phyloP scores from a whole-genome alignment of 2,797 vertebrate genomes.

The Leptoclinus maculatus region DNA sequence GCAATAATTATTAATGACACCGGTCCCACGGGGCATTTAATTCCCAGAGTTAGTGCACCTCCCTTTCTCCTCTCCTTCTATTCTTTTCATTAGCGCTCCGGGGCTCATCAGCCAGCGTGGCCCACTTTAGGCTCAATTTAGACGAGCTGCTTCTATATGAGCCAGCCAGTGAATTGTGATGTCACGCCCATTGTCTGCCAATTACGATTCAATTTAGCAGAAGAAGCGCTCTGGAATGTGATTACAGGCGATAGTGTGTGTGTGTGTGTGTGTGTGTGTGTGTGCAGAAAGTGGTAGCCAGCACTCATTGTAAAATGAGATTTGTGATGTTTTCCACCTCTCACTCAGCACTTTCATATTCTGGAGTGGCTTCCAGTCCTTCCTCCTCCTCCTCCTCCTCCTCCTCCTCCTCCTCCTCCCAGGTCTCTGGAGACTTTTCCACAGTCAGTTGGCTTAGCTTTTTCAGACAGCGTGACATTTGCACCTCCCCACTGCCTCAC shows the following conservation, averaged over 20 bases:
- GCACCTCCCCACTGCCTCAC: conserved; percentile 48
- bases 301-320: background rate
- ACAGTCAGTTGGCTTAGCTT: conserved; percentile 39
- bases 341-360: conserved; percentile 52
- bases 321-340: conserved; percentile 53
- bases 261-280: background rate
- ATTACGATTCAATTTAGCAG: conserved; percentile 82
- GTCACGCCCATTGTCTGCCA: conserved; percentile 78
- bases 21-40: conserved; percentile 53
- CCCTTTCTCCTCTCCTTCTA: conserved; percentile 29
- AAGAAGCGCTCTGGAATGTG: conserved; percentile 72
- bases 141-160: conserved; percentile 65
- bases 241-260: conserved; percentile 61
- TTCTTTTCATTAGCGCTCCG: conserved; percentile 65
- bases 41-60: conserved; percentile 42
- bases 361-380: conserved; percentile 42
- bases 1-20: conserved; percentile 52
- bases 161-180: conserved; percentile 71
- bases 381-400: conserved; percentile 11
- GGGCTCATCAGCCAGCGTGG: conserved; percentile 61
- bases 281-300: conserved; percentile 1
- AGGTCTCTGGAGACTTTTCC: conserved; percentile 37
- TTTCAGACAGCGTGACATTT: conserved; percentile 62
- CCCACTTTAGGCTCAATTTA: conserved; percentile 75
- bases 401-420: conserved; percentile 15